Percentiles rank a stretch among this genome's conserved stretches.
Conservation (phyloP, 2,113 vertebrate species). For the Sarotherodon lohbergeri region DNA sequence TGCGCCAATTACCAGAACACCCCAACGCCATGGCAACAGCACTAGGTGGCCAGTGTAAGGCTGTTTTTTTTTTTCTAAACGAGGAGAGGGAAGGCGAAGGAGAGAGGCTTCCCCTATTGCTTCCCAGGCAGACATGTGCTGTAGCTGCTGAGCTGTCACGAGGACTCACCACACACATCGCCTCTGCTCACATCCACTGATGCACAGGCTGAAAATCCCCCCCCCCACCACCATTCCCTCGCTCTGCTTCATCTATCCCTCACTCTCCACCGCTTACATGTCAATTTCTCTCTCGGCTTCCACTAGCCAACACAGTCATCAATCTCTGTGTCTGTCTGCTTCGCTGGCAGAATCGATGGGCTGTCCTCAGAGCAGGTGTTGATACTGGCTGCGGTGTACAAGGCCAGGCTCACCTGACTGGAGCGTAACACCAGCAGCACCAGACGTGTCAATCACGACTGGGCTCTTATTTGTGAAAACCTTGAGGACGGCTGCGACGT, state of each 20-base stretch:
- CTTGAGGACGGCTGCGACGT: neutral
- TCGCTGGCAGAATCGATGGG: slow-evolving; percentile 55
- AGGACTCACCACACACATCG: slow-evolving; percentile 49
- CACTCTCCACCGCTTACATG: slow-evolving; percentile 46
- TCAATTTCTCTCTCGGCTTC: slow-evolving; percentile 48
- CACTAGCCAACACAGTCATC: slow-evolving; percentile 49
- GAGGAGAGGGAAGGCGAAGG: neutral
- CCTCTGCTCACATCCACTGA: slow-evolving; percentile 13
- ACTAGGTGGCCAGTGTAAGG: slow-evolving; percentile 41
- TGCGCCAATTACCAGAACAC: slow-evolving; percentile 64
- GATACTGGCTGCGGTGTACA: slow-evolving; percentile 14
- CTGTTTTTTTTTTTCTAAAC: neutral
- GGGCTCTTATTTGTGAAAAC: neutral
- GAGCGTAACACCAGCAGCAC: slow-evolving; percentile 5
- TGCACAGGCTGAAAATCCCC: neutral
- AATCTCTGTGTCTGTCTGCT: slow-evolving; percentile 40
- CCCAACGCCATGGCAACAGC: slow-evolving; percentile 77
- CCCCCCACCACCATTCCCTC: neutral
- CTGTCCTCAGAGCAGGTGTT: slow-evolving; percentile 48
- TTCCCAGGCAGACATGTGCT: slow-evolving; percentile 47
- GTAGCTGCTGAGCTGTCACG: slow-evolving; percentile 60
- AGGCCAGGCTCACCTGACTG: slow-evolving; percentile 35
- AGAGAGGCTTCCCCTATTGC: slow-evolving; percentile 60
- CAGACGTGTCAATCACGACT: neutral
- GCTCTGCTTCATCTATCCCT: neutral